Base-by-base conservation (phyloP, 2,797 vertebrate genomes). In the Mus minutoides region DNA sequence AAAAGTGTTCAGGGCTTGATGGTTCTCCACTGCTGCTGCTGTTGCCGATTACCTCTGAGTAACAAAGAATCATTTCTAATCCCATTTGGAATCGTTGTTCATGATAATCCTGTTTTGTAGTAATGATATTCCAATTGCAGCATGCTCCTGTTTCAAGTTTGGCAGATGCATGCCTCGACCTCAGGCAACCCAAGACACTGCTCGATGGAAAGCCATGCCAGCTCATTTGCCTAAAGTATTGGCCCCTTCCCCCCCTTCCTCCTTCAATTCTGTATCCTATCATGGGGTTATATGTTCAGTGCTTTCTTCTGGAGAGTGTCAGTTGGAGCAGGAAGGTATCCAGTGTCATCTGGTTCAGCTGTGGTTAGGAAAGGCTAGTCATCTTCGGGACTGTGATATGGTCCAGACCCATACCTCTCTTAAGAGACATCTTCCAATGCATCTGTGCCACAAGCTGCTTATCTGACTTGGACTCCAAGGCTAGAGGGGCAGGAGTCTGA, bases 51-150 rank as follows among this genome's bases (percentile, higher is more conserved):
- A 96, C 96, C 95, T 97, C 92, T 92, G 89, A 95, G 96, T 97
- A 96, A 95, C 95, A 94, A 88, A 95, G 97, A 97, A 96, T 97
- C 96, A 94, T 97, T 97, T 97, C 97, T 97, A 97, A 96, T 97
- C 97, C 97, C 95, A 97, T 97, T 97, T 97, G 92, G 95, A 97
- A 91, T 93, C 67, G 46, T 96, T 97, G 88, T 69, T 94, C 87
- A 90, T 94, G 95, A 96, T 97, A 97, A 97, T 97, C 97, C 96
- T 97, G 96, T 97, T 97, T 97, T 3, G 5, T 92, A 88, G 96
- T 97, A 97, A 97, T 97, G 96, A 97, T 97, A 97, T 97, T 97
- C 96, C 94, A 94, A 62, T 96, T 97, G 88, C 84, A 97, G 77
- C 97, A 64, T 95, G 96, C 79, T 92, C 89, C 84, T 31, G 12